Percentiles rank a stretch among this genome's conserved stretches.
phyloP scores from a whole-genome alignment of 2,797 vertebrate species.

The Natrix natrix region DNA sequence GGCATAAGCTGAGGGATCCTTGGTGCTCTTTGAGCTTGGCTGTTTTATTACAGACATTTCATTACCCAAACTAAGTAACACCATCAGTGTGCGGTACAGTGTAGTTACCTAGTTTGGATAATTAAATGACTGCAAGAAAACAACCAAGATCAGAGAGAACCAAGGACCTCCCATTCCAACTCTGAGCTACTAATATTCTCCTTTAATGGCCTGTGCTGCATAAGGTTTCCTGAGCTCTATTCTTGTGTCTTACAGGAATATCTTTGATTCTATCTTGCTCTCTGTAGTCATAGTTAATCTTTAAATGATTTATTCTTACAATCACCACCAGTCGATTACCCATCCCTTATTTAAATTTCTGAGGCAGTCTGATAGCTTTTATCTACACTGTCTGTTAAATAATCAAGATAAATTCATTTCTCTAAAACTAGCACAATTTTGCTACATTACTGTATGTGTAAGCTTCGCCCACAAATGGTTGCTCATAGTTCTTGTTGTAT shows the following conservation, averaged over 20 bases:
- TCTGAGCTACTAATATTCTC: background rate
- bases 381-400: background rate
- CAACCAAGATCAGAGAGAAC: background rate
- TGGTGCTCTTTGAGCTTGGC: background rate
- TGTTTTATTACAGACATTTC: background rate
- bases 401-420: background rate
- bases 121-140: background rate
- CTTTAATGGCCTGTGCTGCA: background rate
- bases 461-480: background rate
- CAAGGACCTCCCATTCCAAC: background rate
- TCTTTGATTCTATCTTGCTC: background rate
- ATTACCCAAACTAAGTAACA: background rate
- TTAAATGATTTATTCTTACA: background rate
- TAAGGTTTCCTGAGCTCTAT: background rate
- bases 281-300: background rate
- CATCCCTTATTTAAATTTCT: background rate
- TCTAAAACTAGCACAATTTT: background rate
- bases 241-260: background rate
- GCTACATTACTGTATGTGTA: background rate
- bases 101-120: background rate
- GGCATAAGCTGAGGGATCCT: background rate
- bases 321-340: background rate
- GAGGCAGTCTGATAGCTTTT: background rate
- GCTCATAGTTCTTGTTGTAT: background rate
- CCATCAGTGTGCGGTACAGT: background rate